Conservation (phyloP, 2,797 vertebrate genomes). For the Synanceia verrucosa region DNA sequence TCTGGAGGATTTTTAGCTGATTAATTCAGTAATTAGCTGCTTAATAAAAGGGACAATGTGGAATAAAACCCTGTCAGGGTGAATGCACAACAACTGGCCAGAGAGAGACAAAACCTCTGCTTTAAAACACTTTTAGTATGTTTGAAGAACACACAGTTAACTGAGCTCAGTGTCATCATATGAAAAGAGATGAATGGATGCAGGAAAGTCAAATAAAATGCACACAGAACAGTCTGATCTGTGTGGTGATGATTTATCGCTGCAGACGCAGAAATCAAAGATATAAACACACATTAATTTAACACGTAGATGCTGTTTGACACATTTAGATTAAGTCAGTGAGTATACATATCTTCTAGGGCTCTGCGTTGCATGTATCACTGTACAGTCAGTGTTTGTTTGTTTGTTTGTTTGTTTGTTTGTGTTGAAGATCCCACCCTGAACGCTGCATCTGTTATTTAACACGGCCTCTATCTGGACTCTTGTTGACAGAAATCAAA, state of each 20-base stretch:
- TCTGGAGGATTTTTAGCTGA: too few relatives aligned
- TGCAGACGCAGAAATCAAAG: not conserved
- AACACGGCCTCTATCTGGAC: constrained; percentile 15
- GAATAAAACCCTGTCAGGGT: too few relatives aligned
- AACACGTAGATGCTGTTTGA: constrained; percentile 27
- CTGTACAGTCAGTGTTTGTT: too few relatives aligned
- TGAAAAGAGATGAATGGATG: not conserved
- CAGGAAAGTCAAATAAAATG: not conserved
- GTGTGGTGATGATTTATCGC: constrained; percentile 38
- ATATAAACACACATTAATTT: not conserved
- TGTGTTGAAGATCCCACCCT: not conserved
- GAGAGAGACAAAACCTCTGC: too few relatives aligned
- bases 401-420: too few relatives aligned
- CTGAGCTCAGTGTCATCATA: not conserved
- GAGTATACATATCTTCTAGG: constrained; percentile 27
- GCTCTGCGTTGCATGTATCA: constrained; percentile 67
- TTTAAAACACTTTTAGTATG: not conserved
- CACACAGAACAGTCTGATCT: not conserved
- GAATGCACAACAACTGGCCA: too few relatives aligned
- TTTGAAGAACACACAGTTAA: not conserved
- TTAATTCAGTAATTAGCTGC: too few relatives aligned
- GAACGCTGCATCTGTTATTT: constrained; percentile 27
- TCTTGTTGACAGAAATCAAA: constrained; percentile 36
- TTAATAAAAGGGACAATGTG: too few relatives aligned
- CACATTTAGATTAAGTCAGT: constrained; percentile 4